Evolutionary conservation across 2,113 vertebrate species (phyloP).

Genomic region (Perca flavescens): DNA sequence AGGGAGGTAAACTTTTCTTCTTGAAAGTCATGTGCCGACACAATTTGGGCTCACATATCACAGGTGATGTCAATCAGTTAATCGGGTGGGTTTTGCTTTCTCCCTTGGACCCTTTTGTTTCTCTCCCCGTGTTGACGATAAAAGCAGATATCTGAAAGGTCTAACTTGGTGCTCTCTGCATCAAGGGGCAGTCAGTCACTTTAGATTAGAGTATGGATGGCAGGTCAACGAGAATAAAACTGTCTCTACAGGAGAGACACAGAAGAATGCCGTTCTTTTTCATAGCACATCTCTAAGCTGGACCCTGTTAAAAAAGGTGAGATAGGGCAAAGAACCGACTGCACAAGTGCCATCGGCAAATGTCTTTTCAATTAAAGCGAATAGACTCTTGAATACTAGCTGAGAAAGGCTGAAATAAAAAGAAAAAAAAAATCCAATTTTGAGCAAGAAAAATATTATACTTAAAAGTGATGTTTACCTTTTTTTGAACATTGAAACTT

Average conservation of each 20-base stretch:
- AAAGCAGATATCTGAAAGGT: conserved; percentile 79
- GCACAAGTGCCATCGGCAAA: conserved; percentile 33
- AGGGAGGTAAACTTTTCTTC: conserved; percentile 55
- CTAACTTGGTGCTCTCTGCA: conserved; percentile 69
- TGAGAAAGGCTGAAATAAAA: conserved; percentile 5
- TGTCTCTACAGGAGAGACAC: conserved; percentile 61
- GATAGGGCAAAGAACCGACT: conserved; percentile 18
- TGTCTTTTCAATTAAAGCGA: conserved; percentile 28
- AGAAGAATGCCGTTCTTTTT: conserved; percentile 58
- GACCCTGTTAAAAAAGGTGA: conserved; percentile 23
- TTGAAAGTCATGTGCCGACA: conserved; percentile 59
- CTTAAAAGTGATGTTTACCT: conserved; percentile 29
- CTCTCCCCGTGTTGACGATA: conserved; percentile 58
- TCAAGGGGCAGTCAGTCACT: conserved; percentile 81
- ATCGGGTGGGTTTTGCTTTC: conserved; percentile 71
- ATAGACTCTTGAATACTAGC: conserved; percentile 11
- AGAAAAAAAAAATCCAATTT: conserved; percentile 7
- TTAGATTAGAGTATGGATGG: conserved; percentile 82
- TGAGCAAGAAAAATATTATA: conserved; percentile 29
- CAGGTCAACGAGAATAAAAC: conserved; percentile 81
- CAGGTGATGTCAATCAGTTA: conserved; percentile 80
- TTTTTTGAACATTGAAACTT: conserved; percentile 18
- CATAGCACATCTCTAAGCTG: conserved; percentile 28
- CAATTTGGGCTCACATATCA: conserved; percentile 70
- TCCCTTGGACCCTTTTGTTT: conserved; percentile 72